These are phyloP conservation scores for Strigamia crassipes DNA, from an alignment of 2,888 invertebrate species.

Conservation along the genomic window DNA sequence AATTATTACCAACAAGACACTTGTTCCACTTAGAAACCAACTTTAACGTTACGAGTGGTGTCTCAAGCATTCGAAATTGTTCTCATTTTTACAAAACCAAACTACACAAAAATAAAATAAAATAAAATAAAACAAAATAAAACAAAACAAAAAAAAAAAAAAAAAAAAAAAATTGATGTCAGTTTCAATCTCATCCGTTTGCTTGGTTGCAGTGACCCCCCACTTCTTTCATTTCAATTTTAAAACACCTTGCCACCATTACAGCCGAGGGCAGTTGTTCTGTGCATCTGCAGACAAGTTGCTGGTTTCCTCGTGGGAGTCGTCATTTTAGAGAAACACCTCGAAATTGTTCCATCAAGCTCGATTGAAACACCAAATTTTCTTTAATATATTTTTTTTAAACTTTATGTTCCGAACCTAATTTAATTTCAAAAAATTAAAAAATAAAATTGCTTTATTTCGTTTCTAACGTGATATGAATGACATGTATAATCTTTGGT, in stretches of 20 bases:
- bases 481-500: no score
- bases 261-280: constrained; percentile 10
- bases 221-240: constrained; percentile 5
- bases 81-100: neutral
- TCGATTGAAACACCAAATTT: neutral
- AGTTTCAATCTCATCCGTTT: neutral
- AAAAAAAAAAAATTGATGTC: neutral
- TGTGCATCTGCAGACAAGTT: neutral
- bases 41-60: no score
- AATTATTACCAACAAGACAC: no score
- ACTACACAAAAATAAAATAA: neutral
- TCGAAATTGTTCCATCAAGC: neutral
- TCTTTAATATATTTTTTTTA: neutral
- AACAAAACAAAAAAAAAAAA: neutral
- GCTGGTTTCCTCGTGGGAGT: neutral
- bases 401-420: neutral
- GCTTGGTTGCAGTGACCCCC: neutral
- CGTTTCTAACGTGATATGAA: no score
- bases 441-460: no score
- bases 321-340: neutral
- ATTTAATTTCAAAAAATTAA: neutral
- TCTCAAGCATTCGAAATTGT: no score
- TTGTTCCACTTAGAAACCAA: no score
- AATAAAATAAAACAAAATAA: neutral
- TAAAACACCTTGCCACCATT: constrained; percentile 10